Conservation (phyloP, 2,113 vertebrate genomes). For the Casuarius casuarius region DNA sequence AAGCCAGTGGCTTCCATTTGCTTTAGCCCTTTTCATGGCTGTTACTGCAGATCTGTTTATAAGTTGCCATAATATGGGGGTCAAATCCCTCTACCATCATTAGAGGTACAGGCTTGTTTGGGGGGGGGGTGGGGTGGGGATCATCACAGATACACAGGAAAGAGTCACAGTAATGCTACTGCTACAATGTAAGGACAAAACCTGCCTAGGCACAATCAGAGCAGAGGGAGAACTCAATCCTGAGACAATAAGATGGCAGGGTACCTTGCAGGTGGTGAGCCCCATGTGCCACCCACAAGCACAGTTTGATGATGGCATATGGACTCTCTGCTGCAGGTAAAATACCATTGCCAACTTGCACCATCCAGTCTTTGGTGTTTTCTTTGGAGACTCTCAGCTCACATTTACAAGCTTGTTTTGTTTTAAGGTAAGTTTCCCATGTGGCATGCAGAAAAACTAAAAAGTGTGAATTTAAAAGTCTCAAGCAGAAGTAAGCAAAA, state of each 20-base stretch:
- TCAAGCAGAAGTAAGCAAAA: neutral
- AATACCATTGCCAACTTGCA: no score
- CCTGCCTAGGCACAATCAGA: neutral
- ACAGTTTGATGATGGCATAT: no score
- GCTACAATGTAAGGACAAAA: neutral
- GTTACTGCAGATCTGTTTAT: neutral
- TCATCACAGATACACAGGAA: no score
- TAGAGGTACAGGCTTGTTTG: neutral
- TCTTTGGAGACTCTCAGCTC: neutral
- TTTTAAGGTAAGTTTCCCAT: neutral
- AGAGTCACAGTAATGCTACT: fast-evolving
- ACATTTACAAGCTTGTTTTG: neutral
- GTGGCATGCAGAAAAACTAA: neutral
- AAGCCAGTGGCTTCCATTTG: neutral
- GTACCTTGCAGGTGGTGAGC: fast-evolving
- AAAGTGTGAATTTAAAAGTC: neutral
- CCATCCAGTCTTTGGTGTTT: neutral
- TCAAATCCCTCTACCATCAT: fast-evolving
- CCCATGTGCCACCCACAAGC: neutral
- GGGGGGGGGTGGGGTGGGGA: neutral
- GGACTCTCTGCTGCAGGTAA: neutral
- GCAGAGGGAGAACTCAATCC: neutral
- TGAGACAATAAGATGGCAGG: fast-evolving
- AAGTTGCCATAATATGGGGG: fast-evolving
- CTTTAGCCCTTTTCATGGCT: neutral